Evolutionary conservation across 2,888 invertebrate species (phyloP), one percentile per base, ranked within the genome.

Genomic region (Netelia inedita): DNA sequence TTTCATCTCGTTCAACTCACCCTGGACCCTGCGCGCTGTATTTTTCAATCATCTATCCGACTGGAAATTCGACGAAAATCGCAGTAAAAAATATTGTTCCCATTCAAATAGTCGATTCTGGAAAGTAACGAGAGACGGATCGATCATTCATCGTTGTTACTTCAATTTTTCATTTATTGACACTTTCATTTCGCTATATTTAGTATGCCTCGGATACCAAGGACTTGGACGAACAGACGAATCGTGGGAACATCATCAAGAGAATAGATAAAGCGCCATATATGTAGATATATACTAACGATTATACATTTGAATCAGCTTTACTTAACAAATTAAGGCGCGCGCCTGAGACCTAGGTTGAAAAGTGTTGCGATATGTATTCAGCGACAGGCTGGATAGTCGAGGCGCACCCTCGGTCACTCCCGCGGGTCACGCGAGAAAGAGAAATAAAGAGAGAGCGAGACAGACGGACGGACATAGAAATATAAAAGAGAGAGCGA

Each of bases 341-440:
- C 86, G 76, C 80, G 74, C 11, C 66, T 73, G 66, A 21, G 53
- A 72, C 59, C 71, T 66, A 68, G 63, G 43, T 57, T 35, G 74
- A 72, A 61, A 79, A 79, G 66, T 82, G 61, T 55, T 76, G 75
- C 72, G 46, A 85, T 79, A 79, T 82, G 82, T 82, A 65, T 75
- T 82, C 85, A 72, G 85, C 65, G 79, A 71, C 80, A 75, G 75
- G 61, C 82, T 85, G 85, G 86, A 89, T 86, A 89, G 88, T 80
- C 82, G 78, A 87, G 89, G 88, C 91, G 88, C 91, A 88, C 91
- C 91, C 89, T 87, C 74, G 21, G 35, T 75, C 72, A 61, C 69
- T 79, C 69, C 46, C 83, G 78, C 71, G 85, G 85, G 91, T 91
- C 91, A 92, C 92, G 92, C 92, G 87, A 91, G 85, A 88, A 79